Conservation (phyloP, 2,888 invertebrate genomes). For the Lithophane ornitopus region DNA sequence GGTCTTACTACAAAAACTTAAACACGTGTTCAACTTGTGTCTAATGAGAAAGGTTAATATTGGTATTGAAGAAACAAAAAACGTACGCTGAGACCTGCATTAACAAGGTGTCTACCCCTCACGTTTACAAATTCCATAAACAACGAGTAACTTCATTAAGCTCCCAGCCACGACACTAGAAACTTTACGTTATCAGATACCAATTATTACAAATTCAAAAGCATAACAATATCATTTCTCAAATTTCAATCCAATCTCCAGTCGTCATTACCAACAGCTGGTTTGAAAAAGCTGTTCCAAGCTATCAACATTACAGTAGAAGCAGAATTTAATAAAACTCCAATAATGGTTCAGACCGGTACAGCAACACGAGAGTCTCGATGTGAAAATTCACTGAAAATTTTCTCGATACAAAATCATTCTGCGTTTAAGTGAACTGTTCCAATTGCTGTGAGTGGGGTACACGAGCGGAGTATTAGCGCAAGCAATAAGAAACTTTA, state of each 20-base stretch:
- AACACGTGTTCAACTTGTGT: no score
- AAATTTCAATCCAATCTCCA: conserved; percentile 49
- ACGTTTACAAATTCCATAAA: neutral
- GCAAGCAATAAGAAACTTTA: neutral
- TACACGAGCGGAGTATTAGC: conserved; percentile 18
- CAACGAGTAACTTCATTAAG: neutral
- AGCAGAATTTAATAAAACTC: conserved; percentile 65
- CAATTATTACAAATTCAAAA: conserved; percentile 20
- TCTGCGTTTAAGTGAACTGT: conserved; percentile 59
- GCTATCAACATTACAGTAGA: conserved; percentile 53
- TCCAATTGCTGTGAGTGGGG: conserved; percentile 25
- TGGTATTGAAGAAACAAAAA: neutral
- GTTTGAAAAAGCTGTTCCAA: conserved; percentile 44
- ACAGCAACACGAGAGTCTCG: conserved; percentile 40
- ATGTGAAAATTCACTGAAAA: conserved; percentile 63
- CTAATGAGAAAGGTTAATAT: no score
- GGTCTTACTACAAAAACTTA: no score
- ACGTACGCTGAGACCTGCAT: neutral
- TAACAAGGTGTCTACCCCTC: neutral
- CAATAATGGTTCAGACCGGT: conserved; percentile 49
- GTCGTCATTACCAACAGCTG: conserved; percentile 57
- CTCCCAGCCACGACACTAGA: neutral
- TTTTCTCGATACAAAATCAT: conserved; percentile 68
- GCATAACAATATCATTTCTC: conserved; percentile 31
- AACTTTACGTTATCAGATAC: neutral